Evolutionary conservation across 2,888 invertebrate genomes (phyloP), one percentile per base, ranked within the genome.

Genomic region (Rugalucina vietnamica): DNA sequence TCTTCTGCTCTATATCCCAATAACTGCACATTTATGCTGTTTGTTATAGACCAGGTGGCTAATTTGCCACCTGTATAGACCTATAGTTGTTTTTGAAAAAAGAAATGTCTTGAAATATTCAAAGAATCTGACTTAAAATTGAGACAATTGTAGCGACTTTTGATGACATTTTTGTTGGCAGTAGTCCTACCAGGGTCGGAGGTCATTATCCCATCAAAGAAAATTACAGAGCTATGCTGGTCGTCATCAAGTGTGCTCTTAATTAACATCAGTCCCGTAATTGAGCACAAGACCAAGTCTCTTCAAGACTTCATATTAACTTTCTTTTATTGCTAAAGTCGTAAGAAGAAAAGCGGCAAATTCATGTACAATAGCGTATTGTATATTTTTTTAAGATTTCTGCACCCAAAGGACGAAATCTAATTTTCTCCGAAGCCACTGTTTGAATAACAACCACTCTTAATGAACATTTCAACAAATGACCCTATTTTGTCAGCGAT

Each of bases 401-500:
- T 34, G 34, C 65, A 65, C 65, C 65, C 65, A 34, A 18, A 65
- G 65, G 65, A 65, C 65, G 21, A 65, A 65, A 65, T 65, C 65
- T 65, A 65, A 65, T 65, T 65, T 65, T 65, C 65, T 65, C 65
- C 65, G 3, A 18, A 18, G 34, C 65, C 24, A 65, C 18, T 34
- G 65, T 65, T 65, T 65, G 65, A 65, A 65, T 65, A 65, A 65
- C 65, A 65, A 34, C 65, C 65, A 29, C 18, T 65, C 65, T 65
- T 65, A 65, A 65, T 65, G 65, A 65, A 65, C 65, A 65, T 65
- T 65, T 65, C 65, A 65, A 65, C 65, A 65, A 65, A 65, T 65
- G 65, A 65, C 65, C 65, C 65, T 65, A 65, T 65, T 65, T 65
- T 65, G 65, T 34, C 21, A 34, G 4, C 18, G 65, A 65, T 65